Percentiles rank a stretch among this genome's conserved stretches.
These are phyloP conservation scores for Cherax quadricarinatus DNA, from an alignment of 1,140 invertebrate species.

Conservation along the genomic window DNA sequence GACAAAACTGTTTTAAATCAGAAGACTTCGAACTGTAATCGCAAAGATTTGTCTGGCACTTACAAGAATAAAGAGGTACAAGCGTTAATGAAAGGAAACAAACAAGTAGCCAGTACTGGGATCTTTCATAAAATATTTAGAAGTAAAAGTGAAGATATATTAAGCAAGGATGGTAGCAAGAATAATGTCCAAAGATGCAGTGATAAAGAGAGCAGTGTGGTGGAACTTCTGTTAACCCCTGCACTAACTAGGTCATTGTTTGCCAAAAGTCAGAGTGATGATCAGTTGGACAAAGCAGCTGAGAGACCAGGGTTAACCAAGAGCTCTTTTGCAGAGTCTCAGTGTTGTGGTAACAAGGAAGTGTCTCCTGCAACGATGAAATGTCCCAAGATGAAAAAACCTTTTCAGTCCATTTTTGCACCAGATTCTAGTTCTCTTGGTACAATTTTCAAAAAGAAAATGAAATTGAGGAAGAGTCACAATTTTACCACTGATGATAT, in stretches of 20 bases:
- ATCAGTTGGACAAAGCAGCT: constrained; percentile 42
- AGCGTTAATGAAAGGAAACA: constrained; percentile 1
- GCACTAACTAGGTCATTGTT: constrained; percentile 21
- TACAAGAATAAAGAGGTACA: not conserved
- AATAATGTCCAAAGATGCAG: not conserved
- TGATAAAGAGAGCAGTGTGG: not conserved
- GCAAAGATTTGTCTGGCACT: not conserved
- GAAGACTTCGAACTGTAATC: not conserved
- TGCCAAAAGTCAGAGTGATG: constrained; percentile 53
- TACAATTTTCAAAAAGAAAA: constrained; percentile 39
- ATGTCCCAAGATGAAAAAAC: constrained; percentile 31
- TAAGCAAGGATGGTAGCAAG: constrained; percentile 7
- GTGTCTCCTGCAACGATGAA: not conserved
- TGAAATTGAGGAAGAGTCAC: constrained; percentile 46
- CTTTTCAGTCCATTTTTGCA: constrained; percentile 24
- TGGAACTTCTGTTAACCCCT: constrained; percentile 26
- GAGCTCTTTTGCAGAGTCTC: constrained; percentile 20
- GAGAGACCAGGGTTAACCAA: constrained; percentile 33
- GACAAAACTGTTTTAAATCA: not conserved
- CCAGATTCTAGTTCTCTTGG: constrained; percentile 23
- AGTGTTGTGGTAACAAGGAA: not conserved
- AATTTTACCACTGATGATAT: constrained; percentile 36
- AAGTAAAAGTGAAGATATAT: constrained; percentile 59
- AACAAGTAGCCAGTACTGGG: not conserved
- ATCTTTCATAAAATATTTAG: constrained; percentile 59